Conservation (phyloP, 2,113 vertebrate species). For the Pipra filicauda region DNA sequence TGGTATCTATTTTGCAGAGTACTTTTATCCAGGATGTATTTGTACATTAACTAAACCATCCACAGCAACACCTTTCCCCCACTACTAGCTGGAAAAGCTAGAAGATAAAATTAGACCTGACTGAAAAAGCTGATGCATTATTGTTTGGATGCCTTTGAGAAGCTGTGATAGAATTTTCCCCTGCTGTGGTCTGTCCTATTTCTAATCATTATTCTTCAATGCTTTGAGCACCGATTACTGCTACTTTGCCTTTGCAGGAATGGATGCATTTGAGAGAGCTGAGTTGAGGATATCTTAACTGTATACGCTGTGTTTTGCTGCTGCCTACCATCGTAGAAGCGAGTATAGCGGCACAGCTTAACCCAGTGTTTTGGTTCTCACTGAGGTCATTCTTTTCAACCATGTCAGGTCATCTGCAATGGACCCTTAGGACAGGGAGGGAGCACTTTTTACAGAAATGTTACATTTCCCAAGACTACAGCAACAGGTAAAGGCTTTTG, state of each 20-base stretch:
- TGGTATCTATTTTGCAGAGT: background rate
- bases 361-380: background rate
- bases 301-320: background rate
- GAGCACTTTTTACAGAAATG: background rate
- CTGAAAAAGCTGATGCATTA: background rate
- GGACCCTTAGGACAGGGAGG: background rate
- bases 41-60: background rate
- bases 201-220: background rate
- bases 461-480: background rate
- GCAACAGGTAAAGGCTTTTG: background rate
- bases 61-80: background rate
- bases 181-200: background rate
- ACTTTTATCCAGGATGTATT: background rate
- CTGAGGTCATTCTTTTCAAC: background rate
- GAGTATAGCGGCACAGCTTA: background rate
- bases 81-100: background rate
- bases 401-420: background rate
- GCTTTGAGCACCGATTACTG: background rate
- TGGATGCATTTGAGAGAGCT: background rate
- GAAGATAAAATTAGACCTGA: background rate
- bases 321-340: background rate
- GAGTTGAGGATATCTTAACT: background rate
- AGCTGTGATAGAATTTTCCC: background rate
- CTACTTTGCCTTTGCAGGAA: background rate
- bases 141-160: background rate